phyloP scores from a whole-genome alignment of 2,888 invertebrate genomes.

The Ectemnius continuus region DNA sequence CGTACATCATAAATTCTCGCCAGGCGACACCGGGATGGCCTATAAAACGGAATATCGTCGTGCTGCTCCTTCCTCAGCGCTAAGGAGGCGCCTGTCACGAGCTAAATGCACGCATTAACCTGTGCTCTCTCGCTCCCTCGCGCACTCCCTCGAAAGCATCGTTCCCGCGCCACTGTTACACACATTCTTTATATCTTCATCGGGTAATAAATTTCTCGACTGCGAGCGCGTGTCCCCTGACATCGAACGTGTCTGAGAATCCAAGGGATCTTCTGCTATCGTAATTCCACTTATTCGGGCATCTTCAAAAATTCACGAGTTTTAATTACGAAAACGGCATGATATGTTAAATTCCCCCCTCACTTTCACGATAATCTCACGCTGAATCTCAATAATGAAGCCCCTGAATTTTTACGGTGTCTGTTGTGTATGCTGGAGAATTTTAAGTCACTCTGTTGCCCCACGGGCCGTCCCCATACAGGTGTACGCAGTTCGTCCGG shows the following conservation, averaged over 20 bases:
- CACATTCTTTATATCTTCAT: slow-evolving; percentile 49
- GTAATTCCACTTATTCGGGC: neutral
- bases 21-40: slow-evolving; percentile 32
- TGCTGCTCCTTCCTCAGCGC: slow-evolving; percentile 13
- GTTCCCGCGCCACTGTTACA: slow-evolving; percentile 37
- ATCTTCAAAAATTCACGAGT: neutral
- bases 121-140: slow-evolving; percentile 5
- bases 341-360: too few species aligned
- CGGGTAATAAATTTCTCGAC: slow-evolving; percentile 38
- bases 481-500: neutral
- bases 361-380: too few species aligned
- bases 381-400: too few species aligned
- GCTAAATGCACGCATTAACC: slow-evolving; percentile 22
- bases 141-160: slow-evolving; percentile 13
- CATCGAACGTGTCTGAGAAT: slow-evolving; percentile 14
- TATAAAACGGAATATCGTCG: slow-evolving; percentile 39
- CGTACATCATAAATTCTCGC: slow-evolving; percentile 41
- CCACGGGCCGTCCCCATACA: too few species aligned
- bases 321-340: too few species aligned
- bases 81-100: slow-evolving; percentile 25
- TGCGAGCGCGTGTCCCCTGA: slow-evolving; percentile 7
- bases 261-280: neutral
- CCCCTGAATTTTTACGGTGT: too few species aligned
- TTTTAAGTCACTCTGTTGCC: too few species aligned
- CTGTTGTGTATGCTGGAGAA: too few species aligned